Evolutionary conservation across 2,888 invertebrate species (phyloP), one percentile per base, ranked within the genome.

Genomic region (Sylvicola cinctus): DNA sequence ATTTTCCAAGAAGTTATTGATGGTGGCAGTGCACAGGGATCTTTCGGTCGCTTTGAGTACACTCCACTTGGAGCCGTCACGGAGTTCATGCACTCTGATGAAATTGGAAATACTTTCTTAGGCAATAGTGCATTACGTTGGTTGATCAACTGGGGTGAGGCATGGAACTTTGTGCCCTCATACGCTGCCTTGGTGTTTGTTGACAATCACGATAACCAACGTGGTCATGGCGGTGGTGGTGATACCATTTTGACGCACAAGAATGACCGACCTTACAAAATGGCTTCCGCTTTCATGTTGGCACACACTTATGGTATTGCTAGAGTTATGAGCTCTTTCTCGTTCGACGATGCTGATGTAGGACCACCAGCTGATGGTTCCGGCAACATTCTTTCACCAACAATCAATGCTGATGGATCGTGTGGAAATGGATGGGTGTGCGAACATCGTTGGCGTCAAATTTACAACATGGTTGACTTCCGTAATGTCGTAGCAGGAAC

Each of bases 151-250:
- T 77, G 69, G 60, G 77, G 78, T 16, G 52, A 65, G 2, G 57
- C 46, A 6, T 81, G 81, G 80, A 66, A 65, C 12, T 63, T 83
- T 23, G 45, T 77, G 2, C 60, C 66, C 15, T 64, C 65, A 0
- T 49, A 47, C 0, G 65, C 70, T 39, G 68, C 81, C 3, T 47
- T 87, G 0, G 70, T 76, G 12, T 87, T 88, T 49, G 69, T 88
- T 34, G 88, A 88, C 49, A 91, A 91, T 55, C 90, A 91, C 48
- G 91, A 91, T 52, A 85, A 80, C 48, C 87, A 88, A 52, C 65
- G 90, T 45, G 77, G 75, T 4, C 70, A 74, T 41, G 72, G 67
- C 31, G 61, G 58, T 7, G 67, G n/a, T n/a, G n/a, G 66, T 31
- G 63, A 60, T 6, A 47, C 54, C 33, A 68, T 79, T 31, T 59